Conservation (phyloP, 2,888 invertebrate species). For the Dasypolia templi region DNA sequence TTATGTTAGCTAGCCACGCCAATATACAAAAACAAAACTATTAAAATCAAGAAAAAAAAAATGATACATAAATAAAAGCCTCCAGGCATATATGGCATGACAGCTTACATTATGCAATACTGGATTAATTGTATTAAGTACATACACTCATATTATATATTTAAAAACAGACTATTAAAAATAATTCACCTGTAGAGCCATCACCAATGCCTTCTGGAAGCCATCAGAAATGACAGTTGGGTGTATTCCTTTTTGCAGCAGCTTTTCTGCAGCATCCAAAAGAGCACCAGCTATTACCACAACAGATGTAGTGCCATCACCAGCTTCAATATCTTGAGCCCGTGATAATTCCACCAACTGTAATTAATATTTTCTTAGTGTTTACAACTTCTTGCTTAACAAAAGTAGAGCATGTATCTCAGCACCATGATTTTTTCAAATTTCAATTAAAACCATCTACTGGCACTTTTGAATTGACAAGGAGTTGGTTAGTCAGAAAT, state of each 20-base stretch:
- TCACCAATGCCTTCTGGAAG: slow-evolving; percentile 96
- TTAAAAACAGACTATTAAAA: not conserved
- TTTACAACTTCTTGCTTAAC: not conserved
- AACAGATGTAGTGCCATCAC: slow-evolving; percentile 99
- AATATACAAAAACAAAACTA: too few relatives aligned
- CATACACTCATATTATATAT: not conserved
- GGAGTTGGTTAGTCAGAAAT: too few relatives aligned
- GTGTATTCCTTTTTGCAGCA: slow-evolving; percentile 98
- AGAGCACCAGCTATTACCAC: slow-evolving; percentile 99
- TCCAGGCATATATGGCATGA: too few relatives aligned
- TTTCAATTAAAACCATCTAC: too few relatives aligned
- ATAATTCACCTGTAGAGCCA: slow-evolving; percentile 91
- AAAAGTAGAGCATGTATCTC: not conserved
- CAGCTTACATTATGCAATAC: too few relatives aligned
- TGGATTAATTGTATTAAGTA: too few relatives aligned
- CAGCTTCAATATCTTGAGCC: slow-evolving; percentile 99
- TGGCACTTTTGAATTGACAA: too few relatives aligned
- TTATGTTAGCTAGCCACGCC: too few relatives aligned
- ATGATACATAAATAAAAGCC: too few relatives aligned
- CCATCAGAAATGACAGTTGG: slow-evolving; percentile 99
- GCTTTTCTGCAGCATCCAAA: slow-evolving; percentile 97
- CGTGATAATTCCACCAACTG: slow-evolving; percentile 99
- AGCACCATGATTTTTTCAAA: too few relatives aligned
- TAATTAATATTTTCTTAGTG: slow-evolving; percentile 64
- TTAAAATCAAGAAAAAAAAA: too few relatives aligned